Evolutionary conservation across 2,113 vertebrate genomes (phyloP).

Genomic region (Trematocara stigmaticum): DNA sequence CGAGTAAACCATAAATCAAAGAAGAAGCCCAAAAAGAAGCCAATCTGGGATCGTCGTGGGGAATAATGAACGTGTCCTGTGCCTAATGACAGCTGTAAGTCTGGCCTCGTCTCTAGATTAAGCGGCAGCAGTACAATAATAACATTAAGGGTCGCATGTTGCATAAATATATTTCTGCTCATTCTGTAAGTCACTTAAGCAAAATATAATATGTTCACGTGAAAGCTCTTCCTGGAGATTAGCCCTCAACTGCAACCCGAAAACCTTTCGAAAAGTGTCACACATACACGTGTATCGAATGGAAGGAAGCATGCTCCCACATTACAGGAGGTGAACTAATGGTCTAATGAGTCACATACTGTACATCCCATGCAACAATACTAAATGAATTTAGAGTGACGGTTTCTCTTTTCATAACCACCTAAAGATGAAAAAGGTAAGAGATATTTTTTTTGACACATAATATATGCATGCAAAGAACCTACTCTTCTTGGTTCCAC

Average conservation of each 20-base stretch:
- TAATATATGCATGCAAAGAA: slow-evolving; percentile 97
- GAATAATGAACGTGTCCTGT: neutral
- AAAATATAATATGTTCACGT: slow-evolving; percentile 7
- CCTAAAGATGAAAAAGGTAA: slow-evolving; percentile 86
- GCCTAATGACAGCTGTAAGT: slow-evolving; percentile 12
- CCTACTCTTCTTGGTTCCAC: slow-evolving; percentile 83
- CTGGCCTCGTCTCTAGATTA: slow-evolving; percentile 17
- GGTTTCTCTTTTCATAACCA: slow-evolving; percentile 80
- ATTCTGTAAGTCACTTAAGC: slow-evolving; percentile 30
- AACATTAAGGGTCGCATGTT: slow-evolving; percentile 3
- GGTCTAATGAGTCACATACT: slow-evolving; percentile 68
- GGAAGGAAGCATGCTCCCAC: slow-evolving; percentile 71
- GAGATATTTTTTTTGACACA: slow-evolving; percentile 84
- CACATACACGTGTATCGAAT: slow-evolving; percentile 24
- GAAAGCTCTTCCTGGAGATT: slow-evolving; percentile 25
- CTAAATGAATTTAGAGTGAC: slow-evolving; percentile 73
- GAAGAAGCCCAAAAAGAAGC: slow-evolving; percentile 36
- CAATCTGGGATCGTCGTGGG: slow-evolving; percentile 15
- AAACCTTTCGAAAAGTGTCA: slow-evolving; percentile 15
- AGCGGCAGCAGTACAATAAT: slow-evolving; percentile 15
- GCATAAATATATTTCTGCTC: slow-evolving; percentile 12
- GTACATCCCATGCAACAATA: slow-evolving; percentile 77
- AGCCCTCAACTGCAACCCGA: slow-evolving; percentile 20
- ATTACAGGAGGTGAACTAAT: slow-evolving; percentile 59
- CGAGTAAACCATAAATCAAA: slow-evolving; percentile 8